Conservation (phyloP, 1,140 invertebrate species). For the Dendrolimus punctatus region DNA sequence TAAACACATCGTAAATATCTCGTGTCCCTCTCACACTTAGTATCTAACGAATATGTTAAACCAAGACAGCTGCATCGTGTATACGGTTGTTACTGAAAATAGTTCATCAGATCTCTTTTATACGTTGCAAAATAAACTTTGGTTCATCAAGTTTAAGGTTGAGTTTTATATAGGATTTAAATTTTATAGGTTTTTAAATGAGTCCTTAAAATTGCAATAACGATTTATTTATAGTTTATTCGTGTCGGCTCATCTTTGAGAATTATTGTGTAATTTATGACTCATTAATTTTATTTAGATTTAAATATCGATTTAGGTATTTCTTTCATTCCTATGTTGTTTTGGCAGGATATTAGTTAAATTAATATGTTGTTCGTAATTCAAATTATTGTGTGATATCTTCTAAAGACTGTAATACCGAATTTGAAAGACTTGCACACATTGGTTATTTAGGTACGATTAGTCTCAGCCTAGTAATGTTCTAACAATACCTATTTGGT, state of each 20-base stretch:
- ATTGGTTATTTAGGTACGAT: too few relatives aligned
- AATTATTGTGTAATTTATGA: conserved; percentile 45
- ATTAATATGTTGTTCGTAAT: too few relatives aligned
- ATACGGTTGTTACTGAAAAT: conserved; percentile 58
- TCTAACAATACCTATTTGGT: too few relatives aligned
- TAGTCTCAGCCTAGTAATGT: too few relatives aligned
- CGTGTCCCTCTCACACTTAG: conserved; percentile 32
- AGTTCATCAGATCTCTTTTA: conserved; percentile 52
- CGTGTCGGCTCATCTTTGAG: conserved; percentile 39
- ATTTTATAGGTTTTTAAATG: conserved; percentile 70
- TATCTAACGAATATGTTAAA: conserved; percentile 16
- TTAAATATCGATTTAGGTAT: too few relatives aligned
- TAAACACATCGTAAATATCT: conserved; percentile 66
- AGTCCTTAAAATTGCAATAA: conserved; percentile 71
- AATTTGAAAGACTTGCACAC: too few relatives aligned
- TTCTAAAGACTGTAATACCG: too few relatives aligned
- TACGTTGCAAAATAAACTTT: conserved; percentile 20
- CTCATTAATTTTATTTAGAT: neutral
- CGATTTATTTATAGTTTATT: conserved; percentile 66
- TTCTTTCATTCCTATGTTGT: too few relatives aligned
- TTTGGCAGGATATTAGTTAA: too few relatives aligned
- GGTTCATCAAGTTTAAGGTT: conserved; percentile 14
- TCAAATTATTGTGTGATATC: too few relatives aligned
- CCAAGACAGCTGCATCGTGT: conserved; percentile 27
- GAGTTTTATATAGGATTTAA: conserved; percentile 17